Percentiles rank a stretch among this genome's conserved stretches.
Evolutionary conservation across 2,797 vertebrate genomes (phyloP).

Genomic region (Heterohyrax brucei): DNA sequence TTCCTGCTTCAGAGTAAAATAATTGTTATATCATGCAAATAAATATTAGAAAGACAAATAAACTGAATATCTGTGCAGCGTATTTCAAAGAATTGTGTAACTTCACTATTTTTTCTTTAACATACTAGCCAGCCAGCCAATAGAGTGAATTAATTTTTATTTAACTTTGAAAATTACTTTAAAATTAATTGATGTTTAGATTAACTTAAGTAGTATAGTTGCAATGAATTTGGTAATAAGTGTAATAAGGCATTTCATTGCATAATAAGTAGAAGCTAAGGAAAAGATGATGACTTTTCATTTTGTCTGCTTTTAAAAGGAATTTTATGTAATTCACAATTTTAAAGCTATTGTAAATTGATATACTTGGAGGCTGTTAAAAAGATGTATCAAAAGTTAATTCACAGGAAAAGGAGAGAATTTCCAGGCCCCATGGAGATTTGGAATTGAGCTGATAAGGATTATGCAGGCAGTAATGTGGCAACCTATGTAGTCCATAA

Average conservation of each 20-base stretch:
- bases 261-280: background rate
- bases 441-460: background rate
- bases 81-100: conserved; percentile 43
- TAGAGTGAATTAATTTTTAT: conserved; percentile 84
- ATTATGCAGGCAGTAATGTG: conserved; percentile 1
- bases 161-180: conserved; percentile 84
- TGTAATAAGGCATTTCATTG: conserved; percentile 75
- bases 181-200: conserved; percentile 85
- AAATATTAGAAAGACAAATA: background rate
- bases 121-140: conserved; percentile 64
- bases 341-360: conserved; percentile 38
- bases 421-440: background rate
- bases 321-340: conserved; percentile 43
- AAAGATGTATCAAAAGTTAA: conserved; percentile 33
- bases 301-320: background rate
- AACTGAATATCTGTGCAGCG: conserved; percentile 24
- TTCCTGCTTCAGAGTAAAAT: conserved; percentile 9
- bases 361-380: conserved; percentile 5
- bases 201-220: conserved; percentile 82
- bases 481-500: background rate
- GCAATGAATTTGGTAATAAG: conserved; percentile 76
- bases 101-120: conserved; percentile 85
- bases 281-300: conserved; percentile 32
- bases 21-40: background rate
- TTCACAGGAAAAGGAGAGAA: conserved; percentile 36